Base-by-base conservation (phyloP, 1,140 invertebrate species). In the Chlorops oryzae region DNA sequence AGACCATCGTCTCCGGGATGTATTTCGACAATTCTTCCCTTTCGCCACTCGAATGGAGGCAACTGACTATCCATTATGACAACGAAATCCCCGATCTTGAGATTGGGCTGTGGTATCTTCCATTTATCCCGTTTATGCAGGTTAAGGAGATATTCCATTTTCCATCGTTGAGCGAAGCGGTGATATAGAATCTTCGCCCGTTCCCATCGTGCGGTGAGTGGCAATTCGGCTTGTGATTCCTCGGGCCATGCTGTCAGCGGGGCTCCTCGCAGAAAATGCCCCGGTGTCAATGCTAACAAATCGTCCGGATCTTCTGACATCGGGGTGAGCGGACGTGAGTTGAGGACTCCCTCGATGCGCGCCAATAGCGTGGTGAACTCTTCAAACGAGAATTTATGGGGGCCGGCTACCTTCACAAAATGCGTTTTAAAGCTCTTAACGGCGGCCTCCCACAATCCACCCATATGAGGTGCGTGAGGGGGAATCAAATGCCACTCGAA, bases 291-390 rank as follows among this genome's bases (percentile, higher is more conserved):
- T 6, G 47, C 38, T 9, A 17, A 12, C 7, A 41, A 18, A 17
- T 50, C 40, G 37, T 50, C 3, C 3, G 39, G 9, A 35, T 50
- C 27, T 5, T 12, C 6, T 23, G 39, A 34, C 2, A 43, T 5
- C 7, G 39, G 39, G 10, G 48, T 42, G 12, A 50, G 28, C 35
- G 48, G 48, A n/a, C 48, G 27, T 7, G 23, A 28, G 18, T 50
- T 50, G 9, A 50, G 9, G n/a, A 50, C 25, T 17, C 28, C 28
- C 37, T 42, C 27, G 12, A 27, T 17, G 35, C 43, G 20, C 3
- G 12, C 17, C 4, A 24, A 13, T 15, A 50, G 5, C 20, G 48
- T 50, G 4, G 22, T 21, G 21, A 51, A 17, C 15, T 51, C 49
- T 15, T 51, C 49, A 12, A 32, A 51, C 4, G 28, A 37, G 12